A percentile compares a stretch with the other conserved stretches of the same genome.
Evolutionary conservation across 2,113 vertebrate species (phyloP).

Genomic region (Spheniscus mendiculus): DNA sequence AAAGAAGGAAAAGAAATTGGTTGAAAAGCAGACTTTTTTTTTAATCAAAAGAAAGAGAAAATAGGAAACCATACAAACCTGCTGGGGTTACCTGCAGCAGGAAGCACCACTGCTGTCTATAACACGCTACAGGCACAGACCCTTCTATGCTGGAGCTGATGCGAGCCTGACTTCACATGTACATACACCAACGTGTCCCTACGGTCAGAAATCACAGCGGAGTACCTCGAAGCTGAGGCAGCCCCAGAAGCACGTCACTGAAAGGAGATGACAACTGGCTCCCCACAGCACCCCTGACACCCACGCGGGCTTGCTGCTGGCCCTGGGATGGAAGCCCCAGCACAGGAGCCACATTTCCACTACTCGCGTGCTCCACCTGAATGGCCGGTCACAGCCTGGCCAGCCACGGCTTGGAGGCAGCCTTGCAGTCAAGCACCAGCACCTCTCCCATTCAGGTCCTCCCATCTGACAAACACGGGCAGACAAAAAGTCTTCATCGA

Average conservation of each 20-base stretch:
- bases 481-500: background rate
- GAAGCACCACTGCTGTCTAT: background rate
- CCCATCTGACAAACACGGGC: background rate
- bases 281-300: background rate
- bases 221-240: background rate
- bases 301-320: fast-evolving
- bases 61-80: background rate
- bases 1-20: background rate
- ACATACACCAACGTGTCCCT: background rate
- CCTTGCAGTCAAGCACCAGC: background rate
- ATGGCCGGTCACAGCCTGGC: fast-evolving
- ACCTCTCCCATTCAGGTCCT: background rate
- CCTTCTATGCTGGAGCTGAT: fast-evolving
- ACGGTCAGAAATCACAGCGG: background rate
- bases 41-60: background rate
- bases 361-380: fast-evolving
- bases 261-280: background rate
- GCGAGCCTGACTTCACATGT: background rate
- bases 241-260: background rate
- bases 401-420: background rate
- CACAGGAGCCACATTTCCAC: background rate
- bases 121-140: background rate
- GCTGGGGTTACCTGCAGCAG: background rate
- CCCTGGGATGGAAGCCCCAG: background rate
- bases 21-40: background rate